Base-by-base conservation (phyloP, 2,888 invertebrate species). In the Apotomis betuletana region DNA sequence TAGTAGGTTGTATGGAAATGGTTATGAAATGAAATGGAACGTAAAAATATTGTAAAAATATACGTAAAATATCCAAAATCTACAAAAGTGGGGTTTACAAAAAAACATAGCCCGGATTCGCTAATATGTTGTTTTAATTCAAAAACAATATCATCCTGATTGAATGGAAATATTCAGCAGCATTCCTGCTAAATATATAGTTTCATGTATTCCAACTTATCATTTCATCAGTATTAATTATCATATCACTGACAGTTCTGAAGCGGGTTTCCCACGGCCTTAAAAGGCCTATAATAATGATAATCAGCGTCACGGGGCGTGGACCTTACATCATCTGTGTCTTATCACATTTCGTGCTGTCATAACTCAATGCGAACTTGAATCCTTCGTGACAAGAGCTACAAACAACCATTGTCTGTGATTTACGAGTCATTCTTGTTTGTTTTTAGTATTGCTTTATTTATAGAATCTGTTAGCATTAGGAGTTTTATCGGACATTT, bases 261-360 rank as follows among this genome's bases (percentile, higher is more conserved):
- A 27, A 36, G 38, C 36, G 36, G 13, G 13, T 15, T 67, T 49
- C 65, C 65, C 57, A 58, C 57, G 67, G 58, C 41, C 61, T 55
- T 55, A 13, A 13, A 68, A 46, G 51, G 41, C 46, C 41, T 55
- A 58, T 46, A 27, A 27, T 62, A 55, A 54, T 57, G 69, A 49
- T 41, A 51, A 51, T 58, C 63, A 58, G 15, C 41, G 5, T 4
- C 46, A 9, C 44, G 15, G 63, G 49, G 62, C 57, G 57, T 55
- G 69, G 46, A 57, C 55, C 58, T 63, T 69, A 49, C 69, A 58
- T 69, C 69, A 58, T 41, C 51, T 5, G 38, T 51, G 55, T 15
- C 57, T 63, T 69, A 69, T 69, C 69, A 63, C n/a, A 12, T n/a
- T 27, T 27, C 61, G 4, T 41, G 46, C 46, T 51, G 67, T 63